These are phyloP conservation scores for Dromius quadrimaculatus DNA, from an alignment of 2,888 invertebrate species.

Conservation along the genomic window DNA sequence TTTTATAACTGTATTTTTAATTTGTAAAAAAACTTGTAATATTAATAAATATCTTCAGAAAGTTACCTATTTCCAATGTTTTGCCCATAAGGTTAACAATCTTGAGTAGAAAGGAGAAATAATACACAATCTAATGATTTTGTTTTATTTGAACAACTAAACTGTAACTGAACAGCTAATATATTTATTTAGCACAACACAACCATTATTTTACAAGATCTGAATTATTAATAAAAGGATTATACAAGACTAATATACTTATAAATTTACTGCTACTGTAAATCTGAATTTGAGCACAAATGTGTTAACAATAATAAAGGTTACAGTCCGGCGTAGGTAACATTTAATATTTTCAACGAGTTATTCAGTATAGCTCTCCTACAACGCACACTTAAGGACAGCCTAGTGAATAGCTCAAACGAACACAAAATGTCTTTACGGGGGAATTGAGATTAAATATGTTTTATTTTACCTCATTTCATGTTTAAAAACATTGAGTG, in stretches of 20 bases:
- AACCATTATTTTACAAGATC: conserved; percentile 64
- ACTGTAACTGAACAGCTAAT: conserved; percentile 51
- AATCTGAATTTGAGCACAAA: conserved; percentile 33
- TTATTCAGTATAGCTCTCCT: conserved; percentile 45
- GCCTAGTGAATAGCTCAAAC: conserved; percentile 34
- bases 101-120: no score
- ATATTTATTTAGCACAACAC: conserved; percentile 62
- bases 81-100: no score
- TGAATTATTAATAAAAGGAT: conserved; percentile 60
- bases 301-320: conserved; percentile 6
- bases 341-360: conserved; percentile 18
- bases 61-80: background rate
- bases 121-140: conserved; percentile 8
- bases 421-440: conserved; percentile 5
- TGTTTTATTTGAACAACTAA: conserved; percentile 52
- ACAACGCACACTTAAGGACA: conserved; percentile 38
- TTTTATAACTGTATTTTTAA: conserved; percentile 13
- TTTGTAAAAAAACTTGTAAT: background rate
- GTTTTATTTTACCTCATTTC: conserved; percentile 13
- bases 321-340: conserved; percentile 43
- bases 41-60: background rate
- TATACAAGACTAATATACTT: conserved; percentile 42
- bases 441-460: conserved; percentile 25
- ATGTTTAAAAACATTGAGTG: conserved; percentile 5
- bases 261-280: conserved; percentile 20